A percentile compares a stretch with the other conserved stretches of the same genome.
These are phyloP conservation scores for Actenoides lindsayi DNA, from an alignment of 2,113 vertebrate species.

Conservation along the genomic window DNA sequence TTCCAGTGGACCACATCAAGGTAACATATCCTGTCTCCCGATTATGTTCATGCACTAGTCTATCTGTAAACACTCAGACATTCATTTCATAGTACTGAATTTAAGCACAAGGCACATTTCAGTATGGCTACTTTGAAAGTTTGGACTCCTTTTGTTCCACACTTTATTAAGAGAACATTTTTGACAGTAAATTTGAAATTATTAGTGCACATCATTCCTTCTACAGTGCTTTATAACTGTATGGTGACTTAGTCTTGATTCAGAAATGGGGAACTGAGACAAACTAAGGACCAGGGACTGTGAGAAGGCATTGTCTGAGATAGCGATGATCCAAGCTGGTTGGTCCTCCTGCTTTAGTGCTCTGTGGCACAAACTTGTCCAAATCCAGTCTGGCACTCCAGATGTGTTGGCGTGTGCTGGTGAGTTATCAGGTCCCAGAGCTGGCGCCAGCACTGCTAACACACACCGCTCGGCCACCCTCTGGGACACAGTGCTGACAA, in stretches of 20 bases:
- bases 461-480: accelerated
- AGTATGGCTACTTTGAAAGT: neutral
- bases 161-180: neutral
- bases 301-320: neutral
- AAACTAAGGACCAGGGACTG: neutral
- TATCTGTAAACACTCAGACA: neutral
- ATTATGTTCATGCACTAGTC: neutral
- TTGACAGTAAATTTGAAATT: neutral
- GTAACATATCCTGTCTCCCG: neutral
- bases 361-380: neutral
- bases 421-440: accelerated
- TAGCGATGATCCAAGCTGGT: neutral
- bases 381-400: neutral
- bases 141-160: neutral
- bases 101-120: neutral
- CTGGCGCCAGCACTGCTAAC: accelerated
- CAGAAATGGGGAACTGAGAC: neutral
- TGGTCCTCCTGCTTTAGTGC: neutral
- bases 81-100: neutral
- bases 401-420: neutral
- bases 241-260: neutral
- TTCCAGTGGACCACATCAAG: neutral
- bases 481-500: accelerated
- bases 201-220: neutral
- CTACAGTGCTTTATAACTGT: neutral